phyloP scores from a whole-genome alignment of 1,140 invertebrate genomes.

The Brachionus angularis region DNA sequence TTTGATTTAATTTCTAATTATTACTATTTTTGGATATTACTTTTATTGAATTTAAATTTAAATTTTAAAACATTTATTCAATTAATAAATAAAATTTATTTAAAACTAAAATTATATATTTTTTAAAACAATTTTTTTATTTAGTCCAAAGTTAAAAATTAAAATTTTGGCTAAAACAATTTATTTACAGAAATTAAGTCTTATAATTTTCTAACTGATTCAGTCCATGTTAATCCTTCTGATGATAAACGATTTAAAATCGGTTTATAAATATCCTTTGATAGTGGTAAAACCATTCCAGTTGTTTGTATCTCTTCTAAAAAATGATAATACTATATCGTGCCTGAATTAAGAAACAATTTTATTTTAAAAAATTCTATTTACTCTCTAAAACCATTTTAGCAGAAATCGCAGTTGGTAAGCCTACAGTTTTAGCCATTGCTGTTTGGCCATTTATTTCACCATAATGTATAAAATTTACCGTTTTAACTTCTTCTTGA shows the following conservation, averaged over 20 bases:
- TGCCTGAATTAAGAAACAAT: not conserved
- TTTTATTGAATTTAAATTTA: too few species aligned
- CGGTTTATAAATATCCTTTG: slow-evolving; percentile 81
- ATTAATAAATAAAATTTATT: too few species aligned
- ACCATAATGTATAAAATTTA: slow-evolving; percentile 89
- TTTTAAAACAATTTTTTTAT: too few species aligned
- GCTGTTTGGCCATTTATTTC: slow-evolving; percentile 69
- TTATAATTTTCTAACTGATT: slow-evolving; percentile 23
- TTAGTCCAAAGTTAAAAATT: too few species aligned
- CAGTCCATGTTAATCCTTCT: slow-evolving; percentile 69
- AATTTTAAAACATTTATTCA: too few species aligned
- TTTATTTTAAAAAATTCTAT: slow-evolving; percentile 38
- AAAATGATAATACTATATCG: slow-evolving; percentile 16
- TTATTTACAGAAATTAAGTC: too few species aligned
- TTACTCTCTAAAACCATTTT: slow-evolving; percentile 94
- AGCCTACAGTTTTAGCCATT: slow-evolving; percentile 94
- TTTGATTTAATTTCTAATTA: too few species aligned
- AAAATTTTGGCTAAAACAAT: too few species aligned
- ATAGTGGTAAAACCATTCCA: slow-evolving; percentile 83
- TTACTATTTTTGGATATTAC: too few species aligned
- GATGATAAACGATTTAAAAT: slow-evolving; percentile 74
- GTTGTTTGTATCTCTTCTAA: slow-evolving; percentile 87
- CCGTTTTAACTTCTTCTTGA: slow-evolving; percentile 72
- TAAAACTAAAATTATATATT: too few species aligned
- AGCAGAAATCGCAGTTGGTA: slow-evolving; percentile 87